Base-by-base conservation (phyloP, 2,888 invertebrate species). In the Fragum fragum region DNA sequence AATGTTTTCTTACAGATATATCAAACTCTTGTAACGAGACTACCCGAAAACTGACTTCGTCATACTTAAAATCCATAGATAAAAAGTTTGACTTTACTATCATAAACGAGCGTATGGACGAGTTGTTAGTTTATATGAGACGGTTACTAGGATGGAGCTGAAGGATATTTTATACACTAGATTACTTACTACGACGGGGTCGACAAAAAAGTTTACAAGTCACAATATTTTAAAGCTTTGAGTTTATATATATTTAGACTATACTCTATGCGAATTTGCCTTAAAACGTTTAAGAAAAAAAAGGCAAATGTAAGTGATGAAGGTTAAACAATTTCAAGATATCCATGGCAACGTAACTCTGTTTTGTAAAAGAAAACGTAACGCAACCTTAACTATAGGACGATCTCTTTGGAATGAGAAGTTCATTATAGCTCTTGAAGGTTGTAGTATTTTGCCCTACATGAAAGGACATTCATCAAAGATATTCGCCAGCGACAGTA, bases 51-150 rank as follows among this genome's bases (percentile, higher is more conserved):
- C 2, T 72, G 29, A 81, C 87, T 11, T 55, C 78, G 14, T 11
- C 26, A 18, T 84, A 87, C 69, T 68, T 89, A 28, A 28, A 69
- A 16, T 63, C 83, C 26, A 55, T 89, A 9, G 80, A 85, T 16
- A 83, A 79, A 26, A 84, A 86, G 28, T 89, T 90, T 76, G 69
- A 87, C 42, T 73, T 91, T 14, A 84, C 90, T 3, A 72, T 91
- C 16, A 82, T 91, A 16, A 86, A 81, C 16, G 90, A 90, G n/a
- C n/a, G n/a, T n/a, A n/a, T n/a, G n/a, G n/a, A n/a, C n/a, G n/a
- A n/a, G n/a, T n/a, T n/a, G n/a, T 7, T 91, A 3, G 81, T 91
- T 18, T 76, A 88, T 0, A 73, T 91, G 72, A 87, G 79, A 63
- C 74, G 91, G 26, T 32, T 83, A 1, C 42, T 90, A 5, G 71